These are phyloP conservation scores for Ommatoiulus sabulosus DNA, from an alignment of 2,888 invertebrate species.

Conservation along the genomic window DNA sequence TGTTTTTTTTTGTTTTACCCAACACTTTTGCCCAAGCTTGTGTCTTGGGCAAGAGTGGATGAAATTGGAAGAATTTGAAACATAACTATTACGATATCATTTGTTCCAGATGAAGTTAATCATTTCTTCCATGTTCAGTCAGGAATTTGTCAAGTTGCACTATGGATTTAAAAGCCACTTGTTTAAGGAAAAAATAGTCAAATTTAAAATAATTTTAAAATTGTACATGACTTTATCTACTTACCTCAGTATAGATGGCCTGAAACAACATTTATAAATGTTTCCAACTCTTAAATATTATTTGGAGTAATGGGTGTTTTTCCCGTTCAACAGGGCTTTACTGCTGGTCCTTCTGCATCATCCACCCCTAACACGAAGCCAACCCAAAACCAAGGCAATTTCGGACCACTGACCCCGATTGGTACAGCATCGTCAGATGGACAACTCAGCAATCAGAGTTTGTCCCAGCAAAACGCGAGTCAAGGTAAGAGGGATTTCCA, in stretches of 20 bases:
- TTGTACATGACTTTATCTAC: too few relatives aligned
- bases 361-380: conserved; percentile 49
- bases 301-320: neutral
- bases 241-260: too few relatives aligned
- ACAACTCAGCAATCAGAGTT: conserved; percentile 53
- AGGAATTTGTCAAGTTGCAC: neutral
- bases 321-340: conserved; percentile 41
- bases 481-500: conserved; percentile 51
- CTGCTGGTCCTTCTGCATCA: conserved; percentile 54
- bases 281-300: too few relatives aligned
- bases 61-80: too few relatives aligned
- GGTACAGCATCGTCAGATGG: conserved; percentile 52
- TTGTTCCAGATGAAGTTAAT: neutral
- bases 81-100: neutral
- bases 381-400: conserved; percentile 50
- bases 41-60: too few relatives aligned
- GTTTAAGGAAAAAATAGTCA: neutral
- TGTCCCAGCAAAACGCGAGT: conserved; percentile 52
- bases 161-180: neutral
- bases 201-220: neutral
- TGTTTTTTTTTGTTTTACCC: neutral
- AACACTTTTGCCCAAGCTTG: neutral
- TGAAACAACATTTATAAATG: too few relatives aligned
- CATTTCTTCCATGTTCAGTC: neutral
- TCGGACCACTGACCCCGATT: conserved; percentile 20